phyloP scores from a whole-genome alignment of 1,140 invertebrate genomes.

The Drosophila biarmipes region DNA sequence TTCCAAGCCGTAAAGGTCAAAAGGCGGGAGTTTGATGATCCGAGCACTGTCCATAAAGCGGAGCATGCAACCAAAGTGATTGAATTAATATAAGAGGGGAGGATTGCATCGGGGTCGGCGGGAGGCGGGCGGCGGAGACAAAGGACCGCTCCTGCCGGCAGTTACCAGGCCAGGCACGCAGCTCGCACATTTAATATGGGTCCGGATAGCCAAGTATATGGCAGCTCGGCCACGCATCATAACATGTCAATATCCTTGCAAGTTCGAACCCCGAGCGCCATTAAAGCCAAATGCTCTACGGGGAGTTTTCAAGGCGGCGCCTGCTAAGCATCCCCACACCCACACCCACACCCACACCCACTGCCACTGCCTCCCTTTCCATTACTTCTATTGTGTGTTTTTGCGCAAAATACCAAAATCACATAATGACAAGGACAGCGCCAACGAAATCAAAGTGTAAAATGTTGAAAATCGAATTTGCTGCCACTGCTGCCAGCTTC shows the following conservation, averaged over 20 bases:
- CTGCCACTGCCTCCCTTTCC: too few species aligned
- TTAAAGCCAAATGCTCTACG: conserved; percentile 78
- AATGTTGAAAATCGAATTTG: conserved; percentile 78
- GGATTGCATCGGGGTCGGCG: conserved; percentile 22
- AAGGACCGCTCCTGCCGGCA: conserved; percentile 50
- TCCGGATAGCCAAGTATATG: conserved; percentile 32
- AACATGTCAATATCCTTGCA: conserved; percentile 75
- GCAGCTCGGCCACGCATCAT: conserved; percentile 72
- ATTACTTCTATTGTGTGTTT: conserved; percentile 51
- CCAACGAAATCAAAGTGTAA: conserved; percentile 56
- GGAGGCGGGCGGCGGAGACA: not conserved
- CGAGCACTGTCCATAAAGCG: conserved; percentile 42
- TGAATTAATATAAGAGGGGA: conserved; percentile 63
- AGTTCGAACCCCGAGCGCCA: conserved; percentile 60
- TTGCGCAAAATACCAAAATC: conserved; percentile 42
- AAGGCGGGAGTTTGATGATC: conserved; percentile 45
- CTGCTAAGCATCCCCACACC: conserved; percentile 21
- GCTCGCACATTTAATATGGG: conserved; percentile 26
- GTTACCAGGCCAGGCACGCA: conserved; percentile 61
- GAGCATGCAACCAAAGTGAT: conserved; percentile 61
- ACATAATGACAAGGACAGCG: conserved; percentile 59
- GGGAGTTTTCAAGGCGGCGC: conserved; percentile 68
- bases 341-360: not conserved
- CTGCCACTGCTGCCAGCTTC: conserved; percentile 32
- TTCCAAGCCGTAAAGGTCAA: conserved; percentile 40